Conservation (phyloP, 2,113 vertebrate genomes). For the Leucoraja erinaceus region DNA sequence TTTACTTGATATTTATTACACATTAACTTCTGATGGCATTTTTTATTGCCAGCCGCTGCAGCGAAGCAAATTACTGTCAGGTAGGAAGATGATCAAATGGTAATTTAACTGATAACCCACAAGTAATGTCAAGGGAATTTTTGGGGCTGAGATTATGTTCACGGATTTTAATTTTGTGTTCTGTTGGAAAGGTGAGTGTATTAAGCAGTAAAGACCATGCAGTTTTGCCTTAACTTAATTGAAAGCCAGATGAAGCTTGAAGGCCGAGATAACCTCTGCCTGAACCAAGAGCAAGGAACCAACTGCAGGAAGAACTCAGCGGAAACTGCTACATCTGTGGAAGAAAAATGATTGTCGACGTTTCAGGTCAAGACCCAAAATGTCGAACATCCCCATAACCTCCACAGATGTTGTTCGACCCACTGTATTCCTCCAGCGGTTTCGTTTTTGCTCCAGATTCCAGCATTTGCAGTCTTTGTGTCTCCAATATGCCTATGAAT, state of each 20-base stretch:
- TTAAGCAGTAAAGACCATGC: not conserved
- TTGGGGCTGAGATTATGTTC: not conserved
- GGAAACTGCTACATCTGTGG: too few relatives aligned
- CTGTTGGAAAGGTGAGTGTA: not conserved
- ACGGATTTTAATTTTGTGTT: not conserved
- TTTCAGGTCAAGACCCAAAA: too few relatives aligned
- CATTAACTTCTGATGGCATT: not conserved
- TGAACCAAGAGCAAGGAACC: too few relatives aligned
- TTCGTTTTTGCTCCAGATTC: too few relatives aligned
- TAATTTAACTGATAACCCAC: not conserved
- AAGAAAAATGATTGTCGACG: too few relatives aligned
- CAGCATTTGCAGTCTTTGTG: too few relatives aligned
- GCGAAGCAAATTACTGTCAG: not conserved
- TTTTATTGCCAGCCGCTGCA: not conserved
- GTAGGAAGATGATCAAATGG: not conserved
- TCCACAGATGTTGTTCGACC: too few relatives aligned
- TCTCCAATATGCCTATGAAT: too few relatives aligned
- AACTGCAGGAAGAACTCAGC: too few relatives aligned
- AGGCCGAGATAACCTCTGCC: not conserved
- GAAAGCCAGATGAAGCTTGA: not conserved
- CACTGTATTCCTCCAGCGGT: too few relatives aligned
- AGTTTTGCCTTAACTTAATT: not conserved
- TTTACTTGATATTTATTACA: constrained; percentile 9
- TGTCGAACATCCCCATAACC: too few relatives aligned
- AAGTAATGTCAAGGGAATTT: not conserved